Conservation (phyloP, 2,888 invertebrate genomes). For the Pammene aurita region DNA sequence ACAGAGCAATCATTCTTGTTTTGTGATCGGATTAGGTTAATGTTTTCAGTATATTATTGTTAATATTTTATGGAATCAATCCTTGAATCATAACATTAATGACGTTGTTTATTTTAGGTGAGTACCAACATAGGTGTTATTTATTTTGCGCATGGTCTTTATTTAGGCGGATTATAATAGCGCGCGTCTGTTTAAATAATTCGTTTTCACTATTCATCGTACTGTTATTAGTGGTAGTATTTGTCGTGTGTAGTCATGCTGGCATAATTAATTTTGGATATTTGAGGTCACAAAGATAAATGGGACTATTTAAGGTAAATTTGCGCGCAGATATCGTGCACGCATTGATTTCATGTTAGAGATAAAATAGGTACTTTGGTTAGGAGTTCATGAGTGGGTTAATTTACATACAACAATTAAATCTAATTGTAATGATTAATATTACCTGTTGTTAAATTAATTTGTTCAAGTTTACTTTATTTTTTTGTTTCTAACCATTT, state of each 20-base stretch:
- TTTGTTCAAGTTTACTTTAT: not conserved
- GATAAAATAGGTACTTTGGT: conserved; percentile 36
- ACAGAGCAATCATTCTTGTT: conserved; percentile 44
- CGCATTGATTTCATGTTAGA: conserved; percentile 44
- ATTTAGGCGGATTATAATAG: conserved; percentile 38
- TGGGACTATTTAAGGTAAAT: conserved; percentile 45
- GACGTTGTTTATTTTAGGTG: conserved; percentile 64
- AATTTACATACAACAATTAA: conserved; percentile 5
- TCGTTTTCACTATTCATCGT: conserved; percentile 3
- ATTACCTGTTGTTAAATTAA: not conserved
- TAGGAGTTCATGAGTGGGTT: conserved; percentile 10
- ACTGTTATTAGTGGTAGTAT: conserved; percentile 2
- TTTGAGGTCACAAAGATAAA: conserved; percentile 55
- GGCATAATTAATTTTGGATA: conserved; percentile 31
- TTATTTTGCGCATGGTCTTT: conserved; percentile 47
- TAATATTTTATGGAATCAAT: conserved; percentile 32
- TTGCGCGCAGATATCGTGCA: conserved; percentile 46
- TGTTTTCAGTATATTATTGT: conserved; percentile 31
- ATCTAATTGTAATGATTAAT: not conserved
- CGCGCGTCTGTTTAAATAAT: conserved; percentile 41
- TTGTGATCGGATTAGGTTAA: conserved; percentile 22
- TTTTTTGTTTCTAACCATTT: too few relatives aligned
- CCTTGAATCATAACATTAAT: conserved; percentile 46
- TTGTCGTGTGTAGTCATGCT: not conserved
- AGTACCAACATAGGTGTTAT: conserved; percentile 40